Evolutionary conservation across 2,888 invertebrate genomes (phyloP).

Genomic region (Meiosimyza platycephala): DNA sequence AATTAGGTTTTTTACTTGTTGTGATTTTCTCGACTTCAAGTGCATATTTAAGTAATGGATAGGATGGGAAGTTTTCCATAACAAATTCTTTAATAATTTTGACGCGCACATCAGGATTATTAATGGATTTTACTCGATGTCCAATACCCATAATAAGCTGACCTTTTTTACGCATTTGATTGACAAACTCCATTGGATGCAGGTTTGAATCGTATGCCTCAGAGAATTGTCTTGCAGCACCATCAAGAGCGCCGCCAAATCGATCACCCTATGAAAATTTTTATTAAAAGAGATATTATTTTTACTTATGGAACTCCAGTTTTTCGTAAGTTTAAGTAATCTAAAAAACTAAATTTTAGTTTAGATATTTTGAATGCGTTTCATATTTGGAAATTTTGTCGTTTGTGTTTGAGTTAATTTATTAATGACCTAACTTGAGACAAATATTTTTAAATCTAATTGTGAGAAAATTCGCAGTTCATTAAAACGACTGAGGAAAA

Average conservation of each 20-base stretch:
- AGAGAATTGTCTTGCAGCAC: constrained; percentile 97
- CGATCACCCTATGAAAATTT: constrained; percentile 84
- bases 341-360: not conserved
- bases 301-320: not conserved
- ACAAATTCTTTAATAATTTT: constrained; percentile 97
- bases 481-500: too few species aligned
- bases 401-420: too few species aligned
- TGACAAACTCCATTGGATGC: constrained; percentile 98
- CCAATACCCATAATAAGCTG: constrained; percentile 99
- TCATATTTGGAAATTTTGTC: not conserved
- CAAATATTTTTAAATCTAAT: too few species aligned
- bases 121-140: constrained; percentile 90
- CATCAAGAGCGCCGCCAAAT: constrained; percentile 98
- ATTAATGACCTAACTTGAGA: too few species aligned
- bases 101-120: constrained; percentile 98
- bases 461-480: too few species aligned
- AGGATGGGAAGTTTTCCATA: constrained; percentile 90
- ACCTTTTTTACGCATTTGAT: constrained; percentile 95
- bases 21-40: constrained; percentile 99
- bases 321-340: not conserved
- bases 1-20: constrained; percentile 99
- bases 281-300: not conserved
- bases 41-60: constrained; percentile 95
- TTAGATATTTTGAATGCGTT: not conserved
- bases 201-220: constrained; percentile 94